Base-by-base conservation (phyloP, 2,113 vertebrate species). In the Ceyx cyanopectus region DNA sequence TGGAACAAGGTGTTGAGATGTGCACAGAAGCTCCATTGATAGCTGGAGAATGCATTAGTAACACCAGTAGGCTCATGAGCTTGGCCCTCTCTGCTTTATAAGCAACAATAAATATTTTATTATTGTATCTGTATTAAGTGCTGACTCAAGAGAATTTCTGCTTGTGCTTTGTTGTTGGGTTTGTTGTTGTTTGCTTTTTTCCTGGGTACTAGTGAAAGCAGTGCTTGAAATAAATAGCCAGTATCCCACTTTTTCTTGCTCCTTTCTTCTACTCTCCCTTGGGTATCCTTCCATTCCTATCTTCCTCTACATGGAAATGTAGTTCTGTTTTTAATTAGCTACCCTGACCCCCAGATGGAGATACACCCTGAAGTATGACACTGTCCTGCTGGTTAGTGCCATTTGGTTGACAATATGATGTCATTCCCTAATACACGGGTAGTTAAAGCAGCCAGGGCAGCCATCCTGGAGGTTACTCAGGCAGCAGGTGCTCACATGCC, bases 341-440 rank as follows among this genome's bases (percentile, higher is more conserved):
- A 5, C n/a, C 40, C 67, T 56, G 37, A 40, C 46, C 72, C 78
- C 22, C 60, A 87, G 89, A 80, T 87, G 89, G 84, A 77, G 63
- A 63, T 30, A 30, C 16, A 57, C 75, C 60, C 84, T 77, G 45
- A 89, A 77, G 62, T 66, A 80, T 19, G 56, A 45, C 81, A 41
- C 50, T 0, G 0, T 77, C 63, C 81, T 87, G 92, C 95, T 93
- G 92, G 78, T 82, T 78, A 80, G 68, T 68, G 67, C 81, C 89
- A 94, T 94, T 91, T 94, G 92, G 92, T 67, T 89, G 85, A 23
- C 30, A 74, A 62, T 27, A 45, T 92, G 76, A 94, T 94, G 89
- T 92, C 72, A 94, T 53, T 87, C 30, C 65, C 82, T 22, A 68
- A n/a, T 75, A 79, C 75, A 12, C 1, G 63, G 60, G 34, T 61